Evolutionary conservation across 2,113 vertebrate species (phyloP).

Genomic region (Butorides virescens): DNA sequence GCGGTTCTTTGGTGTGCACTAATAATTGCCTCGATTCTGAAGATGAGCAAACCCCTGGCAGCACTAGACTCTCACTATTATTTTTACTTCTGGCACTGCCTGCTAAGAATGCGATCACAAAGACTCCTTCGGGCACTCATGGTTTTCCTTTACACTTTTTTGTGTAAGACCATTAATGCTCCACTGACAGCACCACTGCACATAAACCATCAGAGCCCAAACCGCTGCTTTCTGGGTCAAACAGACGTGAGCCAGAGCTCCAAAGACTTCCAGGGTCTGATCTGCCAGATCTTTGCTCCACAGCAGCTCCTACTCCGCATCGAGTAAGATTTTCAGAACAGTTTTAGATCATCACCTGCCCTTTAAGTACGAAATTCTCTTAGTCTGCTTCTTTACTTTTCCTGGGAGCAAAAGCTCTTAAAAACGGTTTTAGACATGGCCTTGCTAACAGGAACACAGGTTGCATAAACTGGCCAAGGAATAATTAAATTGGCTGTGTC

Average conservation of each 20-base stretch:
- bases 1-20: background rate
- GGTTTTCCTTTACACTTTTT: background rate
- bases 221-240: background rate
- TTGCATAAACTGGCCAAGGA: background rate
- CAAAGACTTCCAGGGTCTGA: background rate
- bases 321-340: background rate
- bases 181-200: background rate
- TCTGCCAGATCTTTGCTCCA: background rate
- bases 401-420: background rate
- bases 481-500: background rate
- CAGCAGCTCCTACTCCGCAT: background rate
- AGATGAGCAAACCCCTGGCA: background rate
- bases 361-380: background rate
- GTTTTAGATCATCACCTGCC: background rate
- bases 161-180: background rate
- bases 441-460: background rate
- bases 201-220: background rate
- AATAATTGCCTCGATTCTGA: background rate
- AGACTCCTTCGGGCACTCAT: background rate
- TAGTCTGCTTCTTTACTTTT: background rate
- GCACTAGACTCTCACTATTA: background rate
- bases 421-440: background rate
- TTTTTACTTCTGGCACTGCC: background rate
- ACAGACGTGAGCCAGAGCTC: background rate
- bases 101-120: background rate